Conservation (phyloP, 2,888 invertebrate species). For the Lepidochitona cinerea region DNA sequence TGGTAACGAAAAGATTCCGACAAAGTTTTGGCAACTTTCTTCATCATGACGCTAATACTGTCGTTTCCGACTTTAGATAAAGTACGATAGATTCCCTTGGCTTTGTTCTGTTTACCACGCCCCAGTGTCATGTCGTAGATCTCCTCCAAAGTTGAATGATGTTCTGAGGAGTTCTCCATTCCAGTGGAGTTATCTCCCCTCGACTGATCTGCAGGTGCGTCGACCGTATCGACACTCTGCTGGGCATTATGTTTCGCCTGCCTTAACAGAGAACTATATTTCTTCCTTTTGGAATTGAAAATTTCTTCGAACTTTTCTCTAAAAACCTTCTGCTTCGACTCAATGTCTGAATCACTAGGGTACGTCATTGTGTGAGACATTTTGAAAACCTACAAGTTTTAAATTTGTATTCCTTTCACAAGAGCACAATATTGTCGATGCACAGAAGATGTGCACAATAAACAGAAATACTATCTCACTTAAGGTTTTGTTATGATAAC, state of each 20-base stretch:
- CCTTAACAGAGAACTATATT: background rate
- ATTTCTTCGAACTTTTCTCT: background rate
- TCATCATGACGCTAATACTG: background rate
- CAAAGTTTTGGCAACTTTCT: background rate
- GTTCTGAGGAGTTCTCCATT: background rate
- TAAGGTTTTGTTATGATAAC: too few species aligned
- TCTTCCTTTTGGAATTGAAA: background rate
- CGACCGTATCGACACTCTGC: background rate
- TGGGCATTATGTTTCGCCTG: background rate
- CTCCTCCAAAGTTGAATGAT: background rate
- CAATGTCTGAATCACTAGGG: background rate
- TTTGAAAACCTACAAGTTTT: too few species aligned
- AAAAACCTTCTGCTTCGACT: background rate
- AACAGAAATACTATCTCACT: too few species aligned
- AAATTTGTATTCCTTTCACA: too few species aligned
- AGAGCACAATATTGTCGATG: too few species aligned
- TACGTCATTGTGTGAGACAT: background rate
- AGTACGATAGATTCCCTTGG: background rate
- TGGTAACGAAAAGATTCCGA: slow-evolving; percentile 1
- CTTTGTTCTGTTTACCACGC: background rate
- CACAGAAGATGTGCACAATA: too few species aligned
- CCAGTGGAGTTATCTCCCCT: background rate
- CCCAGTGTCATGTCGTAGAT: background rate
- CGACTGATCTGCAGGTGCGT: too few species aligned
- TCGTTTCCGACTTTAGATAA: background rate